phyloP scores from a whole-genome alignment of 30 jellyfish, hydroid and myxozoan genomes.

The Chironex yamaguchii region DNA sequence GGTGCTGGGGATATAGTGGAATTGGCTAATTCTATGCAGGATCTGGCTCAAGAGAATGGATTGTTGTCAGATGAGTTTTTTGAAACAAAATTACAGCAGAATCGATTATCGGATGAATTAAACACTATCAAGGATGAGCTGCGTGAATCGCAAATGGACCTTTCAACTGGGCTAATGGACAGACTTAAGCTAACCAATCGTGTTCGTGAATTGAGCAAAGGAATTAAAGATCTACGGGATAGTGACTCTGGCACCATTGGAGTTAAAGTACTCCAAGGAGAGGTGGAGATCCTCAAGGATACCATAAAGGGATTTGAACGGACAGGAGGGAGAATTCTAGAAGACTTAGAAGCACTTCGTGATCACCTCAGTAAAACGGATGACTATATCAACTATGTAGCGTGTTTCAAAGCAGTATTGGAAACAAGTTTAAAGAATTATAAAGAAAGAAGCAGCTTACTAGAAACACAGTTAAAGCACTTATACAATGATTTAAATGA shows the following conservation, averaged over 20 bases:
- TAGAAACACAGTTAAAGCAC: slow-evolving; percentile 81
- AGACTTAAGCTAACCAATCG: slow-evolving; percentile 85
- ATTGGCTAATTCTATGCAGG: neutral
- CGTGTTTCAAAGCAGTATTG: slow-evolving; percentile 73
- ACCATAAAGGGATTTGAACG: slow-evolving; percentile 71
- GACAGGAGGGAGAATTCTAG: slow-evolving; percentile 69
- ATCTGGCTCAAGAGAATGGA: slow-evolving; percentile 70
- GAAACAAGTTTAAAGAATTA: slow-evolving; percentile 76
- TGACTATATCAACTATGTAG: slow-evolving; percentile 61
- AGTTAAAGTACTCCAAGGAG: slow-evolving; percentile 68
- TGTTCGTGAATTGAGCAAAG: slow-evolving; percentile 73
- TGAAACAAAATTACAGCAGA: slow-evolving; percentile 64
- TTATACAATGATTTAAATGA: slow-evolving; percentile 73
- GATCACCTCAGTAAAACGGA: slow-evolving; percentile 85
- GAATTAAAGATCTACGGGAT: slow-evolving; percentile 30
- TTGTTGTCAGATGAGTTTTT: slow-evolving; percentile 72
- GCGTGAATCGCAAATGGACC: slow-evolving; percentile 79
- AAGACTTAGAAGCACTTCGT: slow-evolving; percentile 67
- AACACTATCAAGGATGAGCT: slow-evolving; percentile 66
- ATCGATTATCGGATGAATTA: slow-evolving; percentile 43
- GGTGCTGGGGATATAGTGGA: neutral
- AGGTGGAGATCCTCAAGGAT: slow-evolving; percentile 60
- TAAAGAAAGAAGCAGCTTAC: slow-evolving; percentile 72
- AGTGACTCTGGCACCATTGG: slow-evolving; percentile 60
- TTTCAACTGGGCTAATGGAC: slow-evolving; percentile 83